Conservation (phyloP, 2,888 invertebrate genomes). For the Andrena chrysosceles region DNA sequence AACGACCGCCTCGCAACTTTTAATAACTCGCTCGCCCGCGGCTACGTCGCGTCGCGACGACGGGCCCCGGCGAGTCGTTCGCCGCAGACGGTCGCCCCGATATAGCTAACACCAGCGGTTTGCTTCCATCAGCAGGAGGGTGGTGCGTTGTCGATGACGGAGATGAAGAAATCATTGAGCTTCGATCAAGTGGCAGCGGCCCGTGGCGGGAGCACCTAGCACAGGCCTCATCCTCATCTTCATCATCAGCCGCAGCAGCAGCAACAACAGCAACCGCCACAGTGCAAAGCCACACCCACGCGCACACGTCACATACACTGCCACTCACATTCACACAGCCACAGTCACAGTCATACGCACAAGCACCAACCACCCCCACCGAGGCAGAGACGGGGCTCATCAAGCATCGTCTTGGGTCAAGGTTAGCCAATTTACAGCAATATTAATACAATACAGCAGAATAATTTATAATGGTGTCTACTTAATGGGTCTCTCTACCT, state of each 20-base stretch:
- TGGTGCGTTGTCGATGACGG: slow-evolving; percentile 88
- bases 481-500: no score
- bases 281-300: slow-evolving; percentile 82
- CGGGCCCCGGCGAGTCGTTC: not conserved
- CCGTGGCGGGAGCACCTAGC: slow-evolving; percentile 84
- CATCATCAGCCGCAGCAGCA: slow-evolving; percentile 77
- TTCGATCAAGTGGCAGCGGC: slow-evolving; percentile 86
- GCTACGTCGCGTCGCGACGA: not conserved
- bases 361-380: slow-evolving; percentile 81
- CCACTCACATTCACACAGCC: slow-evolving; percentile 83
- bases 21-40: slow-evolving; percentile 45
- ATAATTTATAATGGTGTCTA: no score
- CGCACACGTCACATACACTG: slow-evolving; percentile 83
- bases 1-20: slow-evolving; percentile 47
- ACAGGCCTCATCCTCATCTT: slow-evolving; percentile 82
- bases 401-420: slow-evolving; percentile 84
- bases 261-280: slow-evolving; percentile 74
- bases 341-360: slow-evolving; percentile 83
- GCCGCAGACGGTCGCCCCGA: slow-evolving; percentile 33
- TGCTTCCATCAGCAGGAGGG: slow-evolving; percentile 86
- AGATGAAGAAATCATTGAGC: slow-evolving; percentile 88
- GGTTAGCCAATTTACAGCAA: slow-evolving; percentile 67
- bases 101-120: slow-evolving; percentile 74
- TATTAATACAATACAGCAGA: no score
- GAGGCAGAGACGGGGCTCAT: slow-evolving; percentile 83